Evolutionary conservation across 92 coral and sea anemone species (phyloP).

Genomic region (Phenganax marumi): DNA sequence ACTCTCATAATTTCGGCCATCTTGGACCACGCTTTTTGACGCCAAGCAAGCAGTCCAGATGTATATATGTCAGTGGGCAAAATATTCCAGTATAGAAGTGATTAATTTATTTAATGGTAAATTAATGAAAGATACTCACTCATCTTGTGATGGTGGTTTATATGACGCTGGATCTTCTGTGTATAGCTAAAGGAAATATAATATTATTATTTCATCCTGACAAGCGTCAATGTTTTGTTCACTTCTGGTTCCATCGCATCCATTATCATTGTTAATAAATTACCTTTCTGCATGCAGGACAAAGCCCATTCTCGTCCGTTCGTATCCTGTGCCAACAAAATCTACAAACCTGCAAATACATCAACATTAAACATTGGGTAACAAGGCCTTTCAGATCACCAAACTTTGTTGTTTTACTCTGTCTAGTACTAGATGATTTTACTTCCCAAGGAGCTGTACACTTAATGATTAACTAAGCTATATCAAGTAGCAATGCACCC

Average conservation of each 20-base stretch:
- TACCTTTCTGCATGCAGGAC: constrained; percentile 99
- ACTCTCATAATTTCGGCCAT: too few species aligned
- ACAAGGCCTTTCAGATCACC: background rate
- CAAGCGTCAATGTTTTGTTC: background rate
- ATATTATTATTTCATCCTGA: background rate
- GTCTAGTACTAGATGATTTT: too few species aligned
- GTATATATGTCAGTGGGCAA: too few species aligned
- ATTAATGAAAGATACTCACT: constrained; percentile 64
- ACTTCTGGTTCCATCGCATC: background rate
- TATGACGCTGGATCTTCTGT: constrained; percentile 98
- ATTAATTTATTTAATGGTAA: background rate
- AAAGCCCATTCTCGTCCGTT: constrained; percentile 97
- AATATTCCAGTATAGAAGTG: too few species aligned
- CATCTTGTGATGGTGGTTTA: constrained; percentile 93
- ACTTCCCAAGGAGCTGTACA: too few species aligned
- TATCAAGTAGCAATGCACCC: too few species aligned
- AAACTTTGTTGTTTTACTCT: background rate
- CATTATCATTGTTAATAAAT: too few species aligned
- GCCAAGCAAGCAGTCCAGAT: too few species aligned
- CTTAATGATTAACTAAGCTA: too few species aligned
- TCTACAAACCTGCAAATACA: constrained; percentile 70
- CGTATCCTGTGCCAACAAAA: constrained; percentile 99
- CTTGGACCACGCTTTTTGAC: too few species aligned
- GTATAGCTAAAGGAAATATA: constrained; percentile 64
- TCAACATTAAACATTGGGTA: background rate